A percentile compares a stretch with the other conserved stretches of the same genome.
phyloP scores from a whole-genome alignment of 2,888 invertebrate genomes.

The Oscheius myriophilus region DNA sequence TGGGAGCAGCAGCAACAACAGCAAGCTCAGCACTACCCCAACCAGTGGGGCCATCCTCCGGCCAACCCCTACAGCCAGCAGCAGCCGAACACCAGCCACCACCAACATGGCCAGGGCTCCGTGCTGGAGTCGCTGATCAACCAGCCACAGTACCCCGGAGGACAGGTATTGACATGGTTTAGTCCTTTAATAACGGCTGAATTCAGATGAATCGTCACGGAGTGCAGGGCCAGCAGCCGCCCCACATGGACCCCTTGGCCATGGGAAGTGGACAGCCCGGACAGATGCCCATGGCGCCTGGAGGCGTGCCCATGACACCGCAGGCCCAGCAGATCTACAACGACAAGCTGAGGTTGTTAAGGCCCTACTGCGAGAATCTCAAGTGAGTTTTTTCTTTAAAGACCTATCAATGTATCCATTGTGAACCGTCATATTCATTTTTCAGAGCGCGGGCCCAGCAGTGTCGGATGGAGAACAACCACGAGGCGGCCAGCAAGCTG shows the following conservation, averaged over 20 bases:
- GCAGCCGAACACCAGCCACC: conserved; percentile 4
- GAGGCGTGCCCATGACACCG: conserved; percentile 34
- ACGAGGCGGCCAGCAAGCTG: conserved; percentile 49
- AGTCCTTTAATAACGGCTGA: not conserved
- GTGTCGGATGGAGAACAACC: conserved; percentile 46
- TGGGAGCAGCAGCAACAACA: conserved; percentile 10
- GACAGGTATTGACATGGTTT: conserved; percentile 7
- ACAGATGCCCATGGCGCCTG: conserved; percentile 9
- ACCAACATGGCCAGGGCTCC: conserved; percentile 28
- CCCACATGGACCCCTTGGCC: conserved; percentile 14
- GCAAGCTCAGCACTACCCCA: conserved; percentile 4
- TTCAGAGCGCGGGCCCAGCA: conserved; percentile 46
- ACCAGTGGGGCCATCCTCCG: conserved; percentile 31
- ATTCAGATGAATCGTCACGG: conserved; percentile 21
- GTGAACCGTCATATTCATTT: not conserved
- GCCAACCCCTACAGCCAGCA: not conserved
- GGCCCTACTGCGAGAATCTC: conserved; percentile 47
- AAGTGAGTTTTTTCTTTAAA: conserved; percentile 28
- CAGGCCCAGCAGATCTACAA: conserved; percentile 45
- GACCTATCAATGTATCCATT: not conserved
- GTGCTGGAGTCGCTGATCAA: conserved; percentile 55
- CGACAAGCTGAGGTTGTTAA: conserved; percentile 43
- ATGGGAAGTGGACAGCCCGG: not conserved
- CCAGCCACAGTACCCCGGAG: conserved; percentile 45
- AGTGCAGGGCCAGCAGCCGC: not conserved